These are phyloP conservation scores for Gobius niger DNA, from an alignment of 2,113 vertebrate species.

Conservation along the genomic window DNA sequence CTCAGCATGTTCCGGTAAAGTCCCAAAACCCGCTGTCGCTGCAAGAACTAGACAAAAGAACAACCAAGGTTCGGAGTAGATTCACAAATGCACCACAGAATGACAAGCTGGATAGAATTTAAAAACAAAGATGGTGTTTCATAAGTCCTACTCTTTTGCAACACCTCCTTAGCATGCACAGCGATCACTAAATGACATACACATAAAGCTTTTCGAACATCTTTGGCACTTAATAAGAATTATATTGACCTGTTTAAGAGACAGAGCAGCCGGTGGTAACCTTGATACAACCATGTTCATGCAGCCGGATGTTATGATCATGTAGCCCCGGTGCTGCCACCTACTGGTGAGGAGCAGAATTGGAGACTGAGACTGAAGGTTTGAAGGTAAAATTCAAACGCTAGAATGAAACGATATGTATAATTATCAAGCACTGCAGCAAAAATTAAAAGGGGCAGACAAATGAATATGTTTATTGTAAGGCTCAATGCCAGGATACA, in stretches of 20 bases:
- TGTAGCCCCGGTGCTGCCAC: neutral
- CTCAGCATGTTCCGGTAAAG: slow-evolving; percentile 86
- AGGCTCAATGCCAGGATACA: neutral
- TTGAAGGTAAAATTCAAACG: neutral
- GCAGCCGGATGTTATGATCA: neutral
- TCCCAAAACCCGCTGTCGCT: slow-evolving; percentile 85
- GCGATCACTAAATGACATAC: too few species aligned
- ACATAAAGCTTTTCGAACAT: too few species aligned
- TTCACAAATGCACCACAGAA: too few species aligned
- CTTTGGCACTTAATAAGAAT: neutral
- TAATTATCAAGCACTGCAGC: neutral
- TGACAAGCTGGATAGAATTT: too few species aligned
- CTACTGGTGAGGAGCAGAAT: neutral
- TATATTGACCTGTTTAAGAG: slow-evolving; percentile 81
- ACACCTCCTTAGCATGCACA: too few species aligned
- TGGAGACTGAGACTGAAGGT: neutral
- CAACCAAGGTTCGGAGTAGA: neutral
- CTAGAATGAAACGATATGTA: too few species aligned
- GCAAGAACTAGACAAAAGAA: slow-evolving; percentile 86
- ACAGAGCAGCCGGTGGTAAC: slow-evolving; percentile 67
- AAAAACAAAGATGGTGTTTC: too few species aligned
- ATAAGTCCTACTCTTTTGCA: too few species aligned
- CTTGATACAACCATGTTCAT: slow-evolving; percentile 64
- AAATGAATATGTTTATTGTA: slow-evolving; percentile 44
- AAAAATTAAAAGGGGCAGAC: neutral